Base-by-base conservation (phyloP, 2,113 vertebrate genomes). In the Phoxinus phoxinus region DNA sequence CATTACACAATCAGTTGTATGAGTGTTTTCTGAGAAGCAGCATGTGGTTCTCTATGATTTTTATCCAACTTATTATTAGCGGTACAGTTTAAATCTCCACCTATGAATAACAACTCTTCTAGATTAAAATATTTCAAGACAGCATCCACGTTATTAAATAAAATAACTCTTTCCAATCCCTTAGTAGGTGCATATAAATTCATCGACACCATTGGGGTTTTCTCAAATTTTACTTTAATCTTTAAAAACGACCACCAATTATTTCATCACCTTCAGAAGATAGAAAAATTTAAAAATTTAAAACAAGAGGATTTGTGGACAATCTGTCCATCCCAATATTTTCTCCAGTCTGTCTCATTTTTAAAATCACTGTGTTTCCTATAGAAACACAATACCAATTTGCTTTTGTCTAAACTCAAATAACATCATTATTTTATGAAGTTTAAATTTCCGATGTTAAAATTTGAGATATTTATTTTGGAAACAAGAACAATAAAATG, bases 381-480 rank as follows among this genome's bases (percentile, higher is more conserved):
- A 59, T 5, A 46, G 15, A 51, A 72, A 46, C 32, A 59, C 17
- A 37, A 44, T 41, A n/a, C 80, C 46, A 37, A 30, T 56, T 8
- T 46, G 53, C 13, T 72, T 85, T 51, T 44, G 32, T n/a, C 32
- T 32, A 79, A 53, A 53, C 51, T 53, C 51, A 53, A 53, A 53
- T 19, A 53, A 6, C 6, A 73, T 23, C 4, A 53, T 41, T 25
- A 5, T 59, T 81, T 76, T 73, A 37, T 74, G n/a, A 21, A 19
- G 10, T 78, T 85, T 69, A 79, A 37, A 21, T 61, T 51, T n/a
- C 23, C n/a, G 13, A 69, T 69, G n/a, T 73, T 1, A 44, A 73
- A 73, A 73, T 44, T 0, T n/a, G 37, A 46, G 21, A 41, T 10
- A 73, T n/a, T 44, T n/a, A 44, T 44, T 73, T 72, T 44, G 44